Percentiles rank a stretch among this genome's conserved stretches.
phyloP scores from a whole-genome alignment of 2,113 vertebrate species.

The Cheirogaleus medius region DNA sequence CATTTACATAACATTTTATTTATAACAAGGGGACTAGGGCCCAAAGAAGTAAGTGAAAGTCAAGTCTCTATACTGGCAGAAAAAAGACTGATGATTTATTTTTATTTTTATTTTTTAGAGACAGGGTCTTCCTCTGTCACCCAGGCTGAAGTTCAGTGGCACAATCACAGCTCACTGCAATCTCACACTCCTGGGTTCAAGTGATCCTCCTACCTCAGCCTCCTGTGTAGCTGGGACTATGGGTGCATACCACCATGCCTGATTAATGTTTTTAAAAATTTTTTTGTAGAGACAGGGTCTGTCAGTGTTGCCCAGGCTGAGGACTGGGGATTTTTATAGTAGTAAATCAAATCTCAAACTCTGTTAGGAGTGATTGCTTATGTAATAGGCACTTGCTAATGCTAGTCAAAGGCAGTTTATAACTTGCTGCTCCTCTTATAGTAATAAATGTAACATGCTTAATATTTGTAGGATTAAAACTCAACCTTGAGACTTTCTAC shows the following conservation, averaged over 20 bases:
- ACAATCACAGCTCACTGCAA: no score
- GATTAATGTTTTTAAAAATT: no score
- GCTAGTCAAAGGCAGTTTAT: background rate
- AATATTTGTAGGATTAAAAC: conserved; percentile 45
- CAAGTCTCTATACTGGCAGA: background rate
- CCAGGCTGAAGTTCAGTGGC: no score
- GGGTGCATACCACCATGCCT: no score
- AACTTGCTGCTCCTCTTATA: background rate
- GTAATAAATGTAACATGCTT: conserved; percentile 43
- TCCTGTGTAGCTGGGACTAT: no score
- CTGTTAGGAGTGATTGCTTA: conserved; percentile 27
- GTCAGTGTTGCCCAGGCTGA: no score
- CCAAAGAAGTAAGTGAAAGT: conserved; percentile 51
- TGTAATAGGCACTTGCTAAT: conserved; percentile 5
- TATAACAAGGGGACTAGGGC: conserved; percentile 8
- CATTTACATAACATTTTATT: background rate
- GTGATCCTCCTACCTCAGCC: no score
- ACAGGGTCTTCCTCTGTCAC: no score
- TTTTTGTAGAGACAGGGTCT: no score
- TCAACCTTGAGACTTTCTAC: conserved; percentile 25
- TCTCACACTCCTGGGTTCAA: no score
- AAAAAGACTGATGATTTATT: conserved; percentile 13
- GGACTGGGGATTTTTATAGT: background rate
- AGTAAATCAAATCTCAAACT: conserved; percentile 38
- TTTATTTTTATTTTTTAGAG: no score